Conservation (phyloP, 2,113 vertebrate species). For the Cygnus atratus region DNA sequence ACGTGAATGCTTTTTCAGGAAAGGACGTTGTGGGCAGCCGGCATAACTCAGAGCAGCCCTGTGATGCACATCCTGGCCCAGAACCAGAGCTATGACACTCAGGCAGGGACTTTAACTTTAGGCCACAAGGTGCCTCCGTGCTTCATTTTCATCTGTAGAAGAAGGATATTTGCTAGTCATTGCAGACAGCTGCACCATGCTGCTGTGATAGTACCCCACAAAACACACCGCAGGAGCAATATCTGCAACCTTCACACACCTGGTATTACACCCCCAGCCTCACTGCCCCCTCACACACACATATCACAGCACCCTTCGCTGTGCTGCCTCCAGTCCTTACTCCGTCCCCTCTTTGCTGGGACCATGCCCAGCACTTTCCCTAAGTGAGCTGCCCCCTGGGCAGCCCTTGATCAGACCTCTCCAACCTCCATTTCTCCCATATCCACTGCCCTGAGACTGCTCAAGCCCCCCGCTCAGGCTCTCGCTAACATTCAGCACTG, state of each 20-base stretch:
- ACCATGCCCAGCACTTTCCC: no score
- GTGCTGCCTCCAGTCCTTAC: not conserved
- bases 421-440: not conserved
- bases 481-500: not conserved
- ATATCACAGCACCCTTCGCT: not conserved
- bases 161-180: not conserved
- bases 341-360: not conserved
- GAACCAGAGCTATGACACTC: not conserved
- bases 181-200: not conserved
- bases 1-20: not conserved
- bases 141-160: not conserved
- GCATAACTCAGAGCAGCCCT: not conserved
- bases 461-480: not conserved
- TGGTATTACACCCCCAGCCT: not conserved
- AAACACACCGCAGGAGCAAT: not conserved
- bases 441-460: not conserved
- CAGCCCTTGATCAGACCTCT: not conserved
- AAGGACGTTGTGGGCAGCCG: not conserved
- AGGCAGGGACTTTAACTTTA: not conserved
- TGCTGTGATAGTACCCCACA: not conserved
- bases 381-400: no score
- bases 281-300: not conserved
- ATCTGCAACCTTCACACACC: not conserved
- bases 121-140: not conserved
- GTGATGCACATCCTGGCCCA: accelerated